Evolutionary conservation across 2,888 invertebrate genomes (phyloP), one percentile per base, ranked within the genome.

Genomic region (Nymphalis urticae): DNA sequence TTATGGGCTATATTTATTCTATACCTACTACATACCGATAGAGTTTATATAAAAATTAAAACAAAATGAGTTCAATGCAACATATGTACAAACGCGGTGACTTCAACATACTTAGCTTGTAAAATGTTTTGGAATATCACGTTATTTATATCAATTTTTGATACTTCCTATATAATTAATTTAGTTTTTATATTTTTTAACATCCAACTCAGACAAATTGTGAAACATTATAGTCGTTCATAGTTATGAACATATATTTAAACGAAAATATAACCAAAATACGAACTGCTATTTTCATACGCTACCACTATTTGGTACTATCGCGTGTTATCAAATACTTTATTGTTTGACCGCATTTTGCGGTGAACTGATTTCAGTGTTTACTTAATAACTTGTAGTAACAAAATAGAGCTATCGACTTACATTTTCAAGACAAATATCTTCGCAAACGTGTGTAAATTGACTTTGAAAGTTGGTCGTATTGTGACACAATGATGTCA

Each of bases 401-500:
- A 17, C 42, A 19, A 58, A 58, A 42, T 51, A 47, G 36, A 63
- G 64, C 58, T 66, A 63, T 63, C 21, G 9, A 32, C 19, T 48
- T 64, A 58, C 50, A 66, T 59, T 66, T 56, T 13, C n/a, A n/a
- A n/a, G n/a, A n/a, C n/a, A 19, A 24, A 66, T 42, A 47, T 13
- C 58, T 19, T 65, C 70, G 61, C 48, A 67, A 65, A 65, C 62
- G 63, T 68, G 72, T 65, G 64, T 68, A 63, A 59, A 64, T 69
- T 73, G 54, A 64, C 50, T 68, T 64, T 64, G 64, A 64, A 72
- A 72, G 72, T 68, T 73, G 71, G 51, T 64, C 66, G 61, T 74
- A 72, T 71, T 72, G 73, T 73, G 75, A 75, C 73, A 69, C 32
- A 59, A 60, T 78, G 78, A 78, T 77, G 78, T 77, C 78, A 78